Base-by-base conservation (phyloP, 2,888 invertebrate species). In the Pseudococcus jackbeardsleyi region DNA sequence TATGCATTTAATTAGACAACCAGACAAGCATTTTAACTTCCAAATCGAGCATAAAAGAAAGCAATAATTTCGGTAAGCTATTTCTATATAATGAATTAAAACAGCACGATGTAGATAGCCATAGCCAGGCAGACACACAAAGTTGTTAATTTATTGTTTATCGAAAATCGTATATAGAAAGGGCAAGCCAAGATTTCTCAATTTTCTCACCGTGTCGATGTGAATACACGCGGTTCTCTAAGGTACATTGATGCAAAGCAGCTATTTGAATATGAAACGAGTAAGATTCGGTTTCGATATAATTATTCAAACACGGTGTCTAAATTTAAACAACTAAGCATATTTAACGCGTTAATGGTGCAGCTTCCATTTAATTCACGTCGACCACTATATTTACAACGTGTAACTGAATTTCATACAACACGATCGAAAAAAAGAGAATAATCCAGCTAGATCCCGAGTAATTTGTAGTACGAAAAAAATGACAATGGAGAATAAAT, bases 231-330 rank as follows among this genome's bases (percentile, higher is more conserved):
- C 11, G 1, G 19, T 64, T 64, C n/a, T 22, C 22, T 22, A 33
- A 33, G 33, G 17, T 42, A 39, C 15, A 64, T 77, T 19, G 15
- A 17, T 39, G 77, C 39, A 3, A 8, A 17, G 19, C 39, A 77
- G 12, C 33, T 17, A 17, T 33, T 77, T 77, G 12, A 77, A 77
- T 77, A 39, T 42, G 17, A 42, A 39, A 39, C 33, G 39, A 77
- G 17, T 17, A 33, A 17, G 39, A 77, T 77, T 77, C 17, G 77
- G 77, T 77, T 42, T 39, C 39, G 17, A 39, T 77, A 22, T 64
- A 77, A 77, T 77, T 77, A 77, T 77, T 77, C 77, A 77, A 77
- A 77, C 77, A 42, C 39, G 77, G 39, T 77, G 39, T 77, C 39
- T 39, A 39, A 39, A 77, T 77, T 42, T 77, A 39, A 64, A 22